Conservation (phyloP, 1,140 invertebrate genomes). For the Drepana arcuata region DNA sequence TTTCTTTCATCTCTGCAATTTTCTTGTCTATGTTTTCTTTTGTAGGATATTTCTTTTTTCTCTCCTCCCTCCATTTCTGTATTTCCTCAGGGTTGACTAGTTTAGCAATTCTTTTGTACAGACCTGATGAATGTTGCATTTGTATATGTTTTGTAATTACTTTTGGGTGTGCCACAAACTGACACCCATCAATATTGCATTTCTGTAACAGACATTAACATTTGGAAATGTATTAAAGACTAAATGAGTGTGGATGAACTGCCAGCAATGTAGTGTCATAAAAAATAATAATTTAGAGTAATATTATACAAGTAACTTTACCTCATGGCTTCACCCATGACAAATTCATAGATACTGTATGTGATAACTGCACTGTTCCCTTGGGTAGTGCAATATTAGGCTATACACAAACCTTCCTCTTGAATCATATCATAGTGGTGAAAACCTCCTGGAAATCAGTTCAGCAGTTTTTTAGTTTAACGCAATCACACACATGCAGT, state of each 20-base stretch:
- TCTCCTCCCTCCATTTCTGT: constrained; percentile 84
- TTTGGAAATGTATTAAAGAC: too few species aligned
- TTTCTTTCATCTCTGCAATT: constrained; percentile 76
- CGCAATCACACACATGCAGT: neutral
- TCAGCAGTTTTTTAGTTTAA: too few species aligned
- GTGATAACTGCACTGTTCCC: constrained; percentile 1
- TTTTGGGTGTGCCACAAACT: constrained; percentile 83
- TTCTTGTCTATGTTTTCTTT: constrained; percentile 79
- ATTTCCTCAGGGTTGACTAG: constrained; percentile 85
- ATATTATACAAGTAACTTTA: too few species aligned
- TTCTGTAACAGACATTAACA: too few species aligned
- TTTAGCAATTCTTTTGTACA: constrained; percentile 83
- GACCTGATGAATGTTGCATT: constrained; percentile 85
- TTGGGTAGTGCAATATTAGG: neutral
- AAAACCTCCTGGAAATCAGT: too few species aligned
- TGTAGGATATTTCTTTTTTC: constrained; percentile 83
- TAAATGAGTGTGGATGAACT: too few species aligned
- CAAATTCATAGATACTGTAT: too few species aligned
- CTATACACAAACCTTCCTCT: too few species aligned
- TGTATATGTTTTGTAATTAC: constrained; percentile 84
- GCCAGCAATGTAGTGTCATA: too few species aligned
- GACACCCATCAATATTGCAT: constrained; percentile 87
- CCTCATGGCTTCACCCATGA: too few species aligned
- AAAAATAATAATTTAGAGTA: too few species aligned
- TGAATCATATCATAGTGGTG: too few species aligned